Evolutionary conservation across 2,797 vertebrate species (phyloP).

Genomic region (Paratrypauchen microcephalus): DNA sequence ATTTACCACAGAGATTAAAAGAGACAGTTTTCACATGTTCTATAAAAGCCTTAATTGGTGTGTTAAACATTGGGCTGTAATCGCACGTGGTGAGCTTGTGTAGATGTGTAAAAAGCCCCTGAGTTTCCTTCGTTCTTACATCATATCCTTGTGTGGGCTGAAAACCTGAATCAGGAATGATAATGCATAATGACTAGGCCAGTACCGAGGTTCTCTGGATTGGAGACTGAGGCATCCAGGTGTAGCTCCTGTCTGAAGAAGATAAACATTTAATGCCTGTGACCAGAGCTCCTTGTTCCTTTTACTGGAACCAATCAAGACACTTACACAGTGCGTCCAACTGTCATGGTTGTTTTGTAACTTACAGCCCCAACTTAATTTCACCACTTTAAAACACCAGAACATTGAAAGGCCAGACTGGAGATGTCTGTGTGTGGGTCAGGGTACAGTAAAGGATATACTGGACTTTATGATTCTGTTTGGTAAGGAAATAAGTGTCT

Average conservation of each 20-base stretch:
- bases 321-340: conserved; percentile 14
- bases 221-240: neutral
- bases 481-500: neutral
- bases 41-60: conserved; percentile 71
- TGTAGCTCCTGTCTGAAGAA: conserved; percentile 8
- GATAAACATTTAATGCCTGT: conserved; percentile 25
- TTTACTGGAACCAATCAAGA: conserved; percentile 28
- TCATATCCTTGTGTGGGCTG: conserved; percentile 47
- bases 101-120: conserved; percentile 66
- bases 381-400: conserved; percentile 42
- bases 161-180: conserved; percentile 1
- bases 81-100: conserved; percentile 63
- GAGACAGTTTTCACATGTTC: conserved; percentile 48
- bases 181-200: neutral
- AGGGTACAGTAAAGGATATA: neutral
- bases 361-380: conserved; percentile 41
- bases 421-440: conserved; percentile 3
- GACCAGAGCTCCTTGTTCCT: conserved; percentile 22
- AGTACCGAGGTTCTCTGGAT: neutral
- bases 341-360: conserved; percentile 35
- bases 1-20: conserved; percentile 31
- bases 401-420: conserved; percentile 49
- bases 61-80: conserved; percentile 71
- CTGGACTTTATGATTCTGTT: neutral
- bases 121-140: conserved; percentile 20